These are phyloP conservation scores for Rhinolophus ferrumequinum DNA, from an alignment of 2,113 vertebrate species.

Conservation along the genomic window DNA sequence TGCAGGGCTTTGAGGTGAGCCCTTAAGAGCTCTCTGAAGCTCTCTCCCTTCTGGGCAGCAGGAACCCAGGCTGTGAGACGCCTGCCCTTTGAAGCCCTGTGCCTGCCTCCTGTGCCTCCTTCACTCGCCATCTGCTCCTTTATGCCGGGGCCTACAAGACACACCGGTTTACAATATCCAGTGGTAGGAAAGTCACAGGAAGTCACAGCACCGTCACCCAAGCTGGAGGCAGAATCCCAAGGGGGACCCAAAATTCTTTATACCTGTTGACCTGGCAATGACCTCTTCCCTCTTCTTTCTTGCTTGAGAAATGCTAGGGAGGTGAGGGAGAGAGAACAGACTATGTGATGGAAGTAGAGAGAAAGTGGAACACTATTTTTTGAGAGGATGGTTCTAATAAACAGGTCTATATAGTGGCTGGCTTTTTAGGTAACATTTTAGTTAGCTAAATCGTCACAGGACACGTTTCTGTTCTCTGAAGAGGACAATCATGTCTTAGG, in stretches of 20 bases:
- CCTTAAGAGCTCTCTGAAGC: not conserved
- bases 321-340: not conserved
- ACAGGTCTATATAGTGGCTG: not conserved
- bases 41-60: conserved; percentile 86
- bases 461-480: not conserved
- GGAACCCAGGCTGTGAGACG: conserved; percentile 71
- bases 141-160: not conserved
- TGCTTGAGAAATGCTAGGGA: not conserved
- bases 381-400: not conserved
- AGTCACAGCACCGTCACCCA: not conserved
- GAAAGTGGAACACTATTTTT: not conserved
- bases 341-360: not conserved
- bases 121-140: not conserved
- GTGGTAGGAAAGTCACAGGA: not conserved
- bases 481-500: not conserved
- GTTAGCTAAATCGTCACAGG: not conserved
- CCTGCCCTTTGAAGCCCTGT: not conserved
- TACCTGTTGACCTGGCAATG: not conserved
- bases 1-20: conserved; percentile 97
- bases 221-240: not conserved
- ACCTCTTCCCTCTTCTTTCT: not conserved
- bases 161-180: not conserved
- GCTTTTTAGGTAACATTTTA: not conserved
- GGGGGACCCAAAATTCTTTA: not conserved
- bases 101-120: too few species aligned